Evolutionary conservation across 92 coral and sea anemone genomes (phyloP), one percentile per base, ranked within the genome.

Genomic region (Palythoa grandiflora): DNA sequence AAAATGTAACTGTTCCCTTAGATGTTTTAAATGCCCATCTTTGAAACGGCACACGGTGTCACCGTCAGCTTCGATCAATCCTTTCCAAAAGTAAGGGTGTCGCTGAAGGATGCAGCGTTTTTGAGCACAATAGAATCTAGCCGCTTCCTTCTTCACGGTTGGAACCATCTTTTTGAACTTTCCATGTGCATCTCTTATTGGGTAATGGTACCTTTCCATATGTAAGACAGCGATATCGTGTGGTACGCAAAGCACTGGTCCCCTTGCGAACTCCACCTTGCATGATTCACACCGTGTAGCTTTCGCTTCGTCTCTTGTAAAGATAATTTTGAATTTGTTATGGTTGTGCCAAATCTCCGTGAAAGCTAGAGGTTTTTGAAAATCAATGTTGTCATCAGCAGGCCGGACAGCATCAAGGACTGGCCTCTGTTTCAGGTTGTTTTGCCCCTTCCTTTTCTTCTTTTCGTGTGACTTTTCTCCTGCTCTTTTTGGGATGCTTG

Each of bases 321-420:
- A 83, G 40, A 61, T 40, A 39, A 59, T n/a, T n/a, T 83, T 9
- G 50, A 83, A 66, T 2, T 51, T 37, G 40, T 55, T 39, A 4
- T 66, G 28, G 39, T 86, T 90, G 87, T 90, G 90, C 81, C 83
- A 86, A 55, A 90, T 90, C 81, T 90, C 83, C 52, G 83, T 85
- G 51, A 78, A 90, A 48, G 63, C 47, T n/a, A 80, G 77, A 37
- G 93, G 90, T 71, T 86, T 80, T 57, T 38, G 93, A 53, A 68
- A 90, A 47, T 90, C 90, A 50, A 86, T 54, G 71, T 90, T 83
- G 71, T 70, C 66, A 72, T 86, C 90, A 17, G 88, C 20, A 35
- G 80, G 65, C 44, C 65, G 40, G 50, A 39, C 73, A 77, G 65
- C 48, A 13, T 60, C 66, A 13, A 60, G 66, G 19, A 89, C 79